phyloP scores from a whole-genome alignment of 1,140 invertebrate genomes.

The Branchinecta lindahli region DNA sequence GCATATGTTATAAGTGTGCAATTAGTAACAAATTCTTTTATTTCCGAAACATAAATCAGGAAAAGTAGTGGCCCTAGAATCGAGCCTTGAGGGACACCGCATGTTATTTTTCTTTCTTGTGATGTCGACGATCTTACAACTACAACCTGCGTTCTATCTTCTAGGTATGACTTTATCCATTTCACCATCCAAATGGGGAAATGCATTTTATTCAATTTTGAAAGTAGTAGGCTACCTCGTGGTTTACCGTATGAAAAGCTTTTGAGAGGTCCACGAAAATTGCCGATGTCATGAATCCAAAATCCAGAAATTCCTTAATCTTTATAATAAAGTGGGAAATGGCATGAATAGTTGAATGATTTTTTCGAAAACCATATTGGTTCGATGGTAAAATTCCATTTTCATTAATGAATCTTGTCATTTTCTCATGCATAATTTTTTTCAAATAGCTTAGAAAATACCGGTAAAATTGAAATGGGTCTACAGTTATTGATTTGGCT shows the following conservation, averaged over 20 bases:
- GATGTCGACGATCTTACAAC: background rate
- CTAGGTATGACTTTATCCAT: constrained; percentile 5
- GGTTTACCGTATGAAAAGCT: background rate
- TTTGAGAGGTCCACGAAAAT: no score
- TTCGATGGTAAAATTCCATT: constrained; percentile 6
- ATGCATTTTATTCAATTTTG: background rate
- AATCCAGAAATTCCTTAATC: no score
- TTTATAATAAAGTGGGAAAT: background rate
- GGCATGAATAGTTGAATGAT: background rate
- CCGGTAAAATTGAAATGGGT: constrained; percentile 4
- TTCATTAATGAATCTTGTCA: constrained; percentile 6
- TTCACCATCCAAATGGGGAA: constrained; percentile 1
- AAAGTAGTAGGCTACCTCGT: background rate
- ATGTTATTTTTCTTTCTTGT: background rate
- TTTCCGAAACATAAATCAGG: no score
- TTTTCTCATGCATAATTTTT: background rate
- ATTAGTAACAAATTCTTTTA: no score
- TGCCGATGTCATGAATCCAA: no score
- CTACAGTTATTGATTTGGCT: constrained; percentile 5
- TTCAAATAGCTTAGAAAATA: constrained; percentile 9
- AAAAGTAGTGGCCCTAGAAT: no score
- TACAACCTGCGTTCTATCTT: background rate
- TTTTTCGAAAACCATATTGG: background rate
- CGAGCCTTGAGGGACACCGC: background rate
- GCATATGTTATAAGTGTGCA: background rate